phyloP scores from a whole-genome alignment of 2,113 vertebrate genomes.

The Microtus richardsoni region DNA sequence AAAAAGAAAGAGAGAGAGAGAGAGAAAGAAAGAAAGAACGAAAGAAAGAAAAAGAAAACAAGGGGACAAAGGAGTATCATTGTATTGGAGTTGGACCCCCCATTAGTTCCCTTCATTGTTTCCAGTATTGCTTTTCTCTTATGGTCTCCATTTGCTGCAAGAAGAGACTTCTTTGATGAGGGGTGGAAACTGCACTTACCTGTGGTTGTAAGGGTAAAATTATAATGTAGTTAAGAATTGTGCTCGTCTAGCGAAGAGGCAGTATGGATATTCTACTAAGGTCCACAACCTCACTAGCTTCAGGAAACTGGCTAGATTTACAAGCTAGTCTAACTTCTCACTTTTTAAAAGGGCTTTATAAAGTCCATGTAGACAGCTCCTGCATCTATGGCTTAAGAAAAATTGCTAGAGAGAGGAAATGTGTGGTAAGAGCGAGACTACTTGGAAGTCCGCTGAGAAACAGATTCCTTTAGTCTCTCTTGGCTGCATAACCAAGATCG shows the following conservation, averaged over 20 bases:
- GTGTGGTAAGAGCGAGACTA: background rate
- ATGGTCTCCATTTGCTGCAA: background rate
- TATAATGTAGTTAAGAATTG: background rate
- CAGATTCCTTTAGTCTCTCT: background rate
- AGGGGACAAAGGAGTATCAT: no score
- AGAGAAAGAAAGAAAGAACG: background rate
- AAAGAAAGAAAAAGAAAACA: background rate
- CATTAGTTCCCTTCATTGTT: background rate
- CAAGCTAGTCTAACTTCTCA: background rate
- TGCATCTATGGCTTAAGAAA: background rate
- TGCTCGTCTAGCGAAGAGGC: background rate
- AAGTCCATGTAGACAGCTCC: background rate
- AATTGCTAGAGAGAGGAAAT: background rate
- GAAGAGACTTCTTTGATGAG: background rate
- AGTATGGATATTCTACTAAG: background rate
- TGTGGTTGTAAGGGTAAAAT: background rate
- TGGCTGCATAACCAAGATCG: background rate
- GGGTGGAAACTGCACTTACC: background rate
- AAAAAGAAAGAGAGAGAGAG: no score
- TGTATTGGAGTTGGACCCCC: background rate
- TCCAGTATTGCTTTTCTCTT: background rate
- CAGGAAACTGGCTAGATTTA: background rate
- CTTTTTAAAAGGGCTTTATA: background rate
- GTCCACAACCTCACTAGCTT: background rate
- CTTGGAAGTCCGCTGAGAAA: background rate